These are phyloP conservation scores for Arge pagana DNA, from an alignment of 2,888 invertebrate species.

Conservation along the genomic window DNA sequence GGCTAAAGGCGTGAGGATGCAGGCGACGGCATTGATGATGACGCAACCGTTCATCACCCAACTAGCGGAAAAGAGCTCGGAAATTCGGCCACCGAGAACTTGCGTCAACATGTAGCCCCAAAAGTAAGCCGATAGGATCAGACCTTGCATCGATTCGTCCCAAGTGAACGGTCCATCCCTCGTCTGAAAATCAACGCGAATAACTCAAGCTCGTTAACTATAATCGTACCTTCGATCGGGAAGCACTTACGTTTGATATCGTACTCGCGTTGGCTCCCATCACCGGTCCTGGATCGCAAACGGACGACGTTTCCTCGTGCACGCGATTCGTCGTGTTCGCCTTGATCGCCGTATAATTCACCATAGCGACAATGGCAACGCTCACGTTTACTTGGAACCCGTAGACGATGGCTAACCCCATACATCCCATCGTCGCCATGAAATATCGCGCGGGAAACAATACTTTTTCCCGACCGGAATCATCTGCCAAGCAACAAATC, in stretches of 20 bases:
- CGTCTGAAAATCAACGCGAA: too few relatives aligned
- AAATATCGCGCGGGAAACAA: constrained; percentile 71
- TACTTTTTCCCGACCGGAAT: too few relatives aligned
- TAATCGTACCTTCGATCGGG: too few relatives aligned
- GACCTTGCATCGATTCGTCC: constrained; percentile 74
- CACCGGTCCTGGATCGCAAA: too few relatives aligned
- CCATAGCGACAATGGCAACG: constrained; percentile 80
- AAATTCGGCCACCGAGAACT: constrained; percentile 73
- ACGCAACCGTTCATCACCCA: constrained; percentile 86
- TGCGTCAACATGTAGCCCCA: constrained; percentile 86
- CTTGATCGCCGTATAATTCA: constrained; percentile 68
- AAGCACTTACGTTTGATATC: too few relatives aligned
- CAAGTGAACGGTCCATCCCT: constrained; percentile 78
- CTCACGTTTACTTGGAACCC: constrained; percentile 77
- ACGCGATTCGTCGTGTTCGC: too few relatives aligned
- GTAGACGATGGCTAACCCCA: constrained; percentile 75
- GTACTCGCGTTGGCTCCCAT: too few relatives aligned
- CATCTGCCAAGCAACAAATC: too few relatives aligned
- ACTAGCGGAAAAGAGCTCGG: constrained; percentile 84
- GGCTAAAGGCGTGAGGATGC: constrained; percentile 77
- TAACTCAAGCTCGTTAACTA: too few relatives aligned
- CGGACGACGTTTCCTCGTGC: too few relatives aligned
- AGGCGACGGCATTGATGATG: constrained; percentile 74
- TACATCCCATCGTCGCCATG: constrained; percentile 69
- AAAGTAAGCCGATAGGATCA: constrained; percentile 82